Conservation (phyloP, 2,113 vertebrate genomes). For the Alligator sinensis region DNA sequence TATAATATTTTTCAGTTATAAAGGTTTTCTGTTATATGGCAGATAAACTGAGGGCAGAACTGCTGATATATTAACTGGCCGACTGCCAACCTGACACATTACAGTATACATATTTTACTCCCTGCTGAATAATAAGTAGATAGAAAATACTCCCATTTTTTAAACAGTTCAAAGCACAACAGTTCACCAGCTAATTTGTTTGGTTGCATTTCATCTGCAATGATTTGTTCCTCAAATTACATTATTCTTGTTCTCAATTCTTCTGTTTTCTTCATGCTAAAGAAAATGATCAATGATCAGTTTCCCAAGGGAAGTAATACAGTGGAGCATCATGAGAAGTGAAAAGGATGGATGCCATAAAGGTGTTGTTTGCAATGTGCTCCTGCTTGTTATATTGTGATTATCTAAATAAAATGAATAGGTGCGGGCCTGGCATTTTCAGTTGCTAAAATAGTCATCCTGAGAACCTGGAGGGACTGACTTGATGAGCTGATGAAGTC, state of each 20-base stretch:
- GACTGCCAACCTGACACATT: neutral
- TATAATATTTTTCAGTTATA: neutral
- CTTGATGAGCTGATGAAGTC: neutral
- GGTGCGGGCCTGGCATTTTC: too few species aligned
- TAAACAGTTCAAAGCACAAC: neutral
- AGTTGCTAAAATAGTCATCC: neutral
- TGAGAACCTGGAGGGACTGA: fast-evolving
- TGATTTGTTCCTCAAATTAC: neutral
- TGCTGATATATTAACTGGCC: neutral
- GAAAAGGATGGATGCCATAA: neutral
- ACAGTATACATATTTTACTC: neutral
- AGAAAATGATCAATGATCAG: neutral
- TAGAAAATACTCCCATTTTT: neutral
- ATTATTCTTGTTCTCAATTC: neutral
- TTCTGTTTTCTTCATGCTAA: neutral
- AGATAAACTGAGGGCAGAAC: neutral
- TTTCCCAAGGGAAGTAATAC: neutral
- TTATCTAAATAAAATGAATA: neutral
- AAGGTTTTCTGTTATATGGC: neutral
- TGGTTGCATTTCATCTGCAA: neutral
- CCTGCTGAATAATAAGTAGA: neutral
- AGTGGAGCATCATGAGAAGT: neutral
- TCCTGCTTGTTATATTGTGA: neutral
- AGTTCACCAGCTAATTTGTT: neutral
- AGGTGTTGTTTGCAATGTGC: neutral